These are phyloP conservation scores for Gnathonemus echidnorhynchus DNA, from an alignment of 2,113 vertebrate genomes.

Conservation along the genomic window DNA sequence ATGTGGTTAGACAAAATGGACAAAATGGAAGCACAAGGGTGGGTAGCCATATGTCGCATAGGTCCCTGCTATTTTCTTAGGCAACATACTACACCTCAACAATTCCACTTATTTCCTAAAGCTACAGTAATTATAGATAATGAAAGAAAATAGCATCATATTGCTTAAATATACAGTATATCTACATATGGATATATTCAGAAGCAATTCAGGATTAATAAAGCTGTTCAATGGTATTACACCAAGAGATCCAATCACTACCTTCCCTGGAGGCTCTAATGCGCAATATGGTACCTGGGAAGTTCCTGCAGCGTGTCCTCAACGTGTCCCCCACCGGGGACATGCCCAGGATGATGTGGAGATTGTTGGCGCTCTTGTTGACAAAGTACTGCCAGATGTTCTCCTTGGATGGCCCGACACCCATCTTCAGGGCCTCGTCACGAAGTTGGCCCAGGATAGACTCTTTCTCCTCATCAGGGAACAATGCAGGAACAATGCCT, in stretches of 20 bases:
- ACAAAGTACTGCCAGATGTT: constrained; percentile 89
- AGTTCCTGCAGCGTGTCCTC: constrained; percentile 86
- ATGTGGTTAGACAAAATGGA: not conserved
- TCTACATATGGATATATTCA: not conserved
- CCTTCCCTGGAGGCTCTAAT: not conserved
- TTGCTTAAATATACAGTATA: not conserved
- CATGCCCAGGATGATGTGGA: constrained; percentile 90
- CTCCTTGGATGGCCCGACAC: constrained; percentile 72
- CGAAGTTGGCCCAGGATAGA: constrained; percentile 67
- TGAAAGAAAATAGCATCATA: not conserved
- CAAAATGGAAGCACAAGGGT: not conserved
- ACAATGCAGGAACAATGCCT: constrained; percentile 94
- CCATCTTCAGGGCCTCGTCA: constrained; percentile 72
- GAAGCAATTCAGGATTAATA: not conserved
- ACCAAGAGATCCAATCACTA: not conserved
- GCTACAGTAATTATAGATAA: not conserved
- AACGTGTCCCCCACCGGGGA: constrained; percentile 83
- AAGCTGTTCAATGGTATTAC: not conserved
- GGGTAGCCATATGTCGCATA: not conserved
- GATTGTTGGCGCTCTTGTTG: constrained; percentile 82
- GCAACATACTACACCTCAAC: not conserved
- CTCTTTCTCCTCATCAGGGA: constrained; percentile 86
- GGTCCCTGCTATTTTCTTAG: not conserved
- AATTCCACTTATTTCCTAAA: not conserved
- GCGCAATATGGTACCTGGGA: constrained; percentile 70